Evolutionary conservation across 2,113 vertebrate species (phyloP), one percentile per base, ranked within the genome.

Genomic region (Neodon shergylaensis): DNA sequence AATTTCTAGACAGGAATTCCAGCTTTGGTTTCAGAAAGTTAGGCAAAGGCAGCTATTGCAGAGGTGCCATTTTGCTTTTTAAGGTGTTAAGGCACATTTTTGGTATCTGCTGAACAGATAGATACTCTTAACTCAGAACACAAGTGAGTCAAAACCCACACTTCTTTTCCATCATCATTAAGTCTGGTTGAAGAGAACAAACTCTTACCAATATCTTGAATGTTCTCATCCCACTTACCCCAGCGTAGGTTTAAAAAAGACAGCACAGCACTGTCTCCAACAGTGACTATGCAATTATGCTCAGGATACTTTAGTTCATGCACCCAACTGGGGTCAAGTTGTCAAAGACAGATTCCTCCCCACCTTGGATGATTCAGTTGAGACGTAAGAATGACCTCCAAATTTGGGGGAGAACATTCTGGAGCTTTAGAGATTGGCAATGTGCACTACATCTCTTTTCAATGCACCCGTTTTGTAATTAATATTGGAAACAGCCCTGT

Each of bases 121-220:
- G 36, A 65, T 65, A 26, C 63, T 95, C n/a, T 10, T 72, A 76
- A 92, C 21, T 42, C 49, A 39, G 82, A 95, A 58, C 28, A 74
- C 54, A 92, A 92, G 0, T 93, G 39, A 97, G 91, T 83, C 72
- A 52, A 85, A 92, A 90, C 13, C 85, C 73, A 73, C 47, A 74
- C 8, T 39, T 85, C 31, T 39, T 47, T 93, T 84, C 96, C 68
- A 93, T 94, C 65, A 93, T 58, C 81, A 74, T 92, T 70, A 95
- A 93, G 54, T 89, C 28, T 94, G 63, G n/a, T 13, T 65, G 91
- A 95, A 95, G 88, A 95, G 63, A 97, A 92, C 79, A 91, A 95
- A 61, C 49, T 54, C 84, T 74, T 5, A 65, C 33, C 49, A 95
- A 4, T 84, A 92, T 77, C 68, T 76, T 85, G 63, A 78, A 89